Base-by-base conservation (phyloP, 2,888 invertebrate genomes). In the Zonitis immaculata region DNA sequence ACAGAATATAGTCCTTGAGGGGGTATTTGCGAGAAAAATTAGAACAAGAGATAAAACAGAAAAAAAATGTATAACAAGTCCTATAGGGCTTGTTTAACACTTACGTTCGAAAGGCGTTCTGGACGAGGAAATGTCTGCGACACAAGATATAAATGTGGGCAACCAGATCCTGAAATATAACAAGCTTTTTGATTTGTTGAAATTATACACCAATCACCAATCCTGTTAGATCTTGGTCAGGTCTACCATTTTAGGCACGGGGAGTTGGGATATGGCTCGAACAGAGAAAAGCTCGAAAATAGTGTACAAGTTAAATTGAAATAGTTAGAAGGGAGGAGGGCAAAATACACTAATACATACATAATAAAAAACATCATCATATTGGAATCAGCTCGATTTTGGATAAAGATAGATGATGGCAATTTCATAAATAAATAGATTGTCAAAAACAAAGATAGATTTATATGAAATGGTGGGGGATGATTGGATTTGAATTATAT, bases 31-130 rank as follows among this genome's bases (percentile, higher is more conserved):
- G n/a, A n/a, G n/a, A n/a, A n/a, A 50, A 54, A 56, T 45, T 53
- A 45, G 47, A 49, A 14, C 14, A 7, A 32, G 3, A 14, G 14
- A 32, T 14, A 32, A 32, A 32, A 16, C 8, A 32, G 8, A 32
- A 32, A 32, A 14, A 32, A 32, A 32, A 32, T 50, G 46, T 51
- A 22, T 44, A 52, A 44, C 47, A 58, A 52, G 32, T 32, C 32
- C 32, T 14, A 7, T 5, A 7, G 32, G 14, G 32, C 32, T 32
- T 32, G 32, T 32, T 14, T 14, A 32, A 53, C 76, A 92, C 92
- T 92, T 91, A 92, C 92, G 91, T 90, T 91, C 87, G 86, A 89
- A 89, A 91, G 92, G 91, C 91, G 91, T 91, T 92, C 92, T 93
- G 92, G 88, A 87, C 86, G 86, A 84, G 82, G 82, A 83, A 82